phyloP scores from a whole-genome alignment of 2,797 vertebrate species.

The Tympanoctomys barrerae region DNA sequence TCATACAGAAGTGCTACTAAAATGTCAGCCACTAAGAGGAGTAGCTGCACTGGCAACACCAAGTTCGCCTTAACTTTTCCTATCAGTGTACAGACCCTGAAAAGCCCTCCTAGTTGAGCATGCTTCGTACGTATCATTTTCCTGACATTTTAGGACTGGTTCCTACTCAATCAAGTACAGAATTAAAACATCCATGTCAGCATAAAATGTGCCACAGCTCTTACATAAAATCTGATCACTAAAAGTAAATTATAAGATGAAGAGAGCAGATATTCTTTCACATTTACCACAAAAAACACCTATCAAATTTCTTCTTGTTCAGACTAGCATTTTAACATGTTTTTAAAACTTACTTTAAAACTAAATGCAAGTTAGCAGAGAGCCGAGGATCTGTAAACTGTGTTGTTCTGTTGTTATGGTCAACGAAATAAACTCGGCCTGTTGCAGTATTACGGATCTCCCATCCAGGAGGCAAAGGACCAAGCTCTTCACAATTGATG shows the following conservation, averaged over 20 bases:
- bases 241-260: constrained; percentile 47
- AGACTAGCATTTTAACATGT: not conserved
- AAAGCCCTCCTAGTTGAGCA: not conserved
- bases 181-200: constrained; percentile 37
- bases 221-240: constrained; percentile 52
- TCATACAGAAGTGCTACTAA: not conserved
- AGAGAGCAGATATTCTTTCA: constrained; percentile 38
- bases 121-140: not conserved
- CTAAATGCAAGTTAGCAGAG: constrained; percentile 96
- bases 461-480: constrained; percentile 97
- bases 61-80: not conserved
- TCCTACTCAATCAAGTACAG: constrained; percentile 49
- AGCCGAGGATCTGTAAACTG: constrained; percentile 98
- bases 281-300: constrained; percentile 57
- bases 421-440: constrained; percentile 97
- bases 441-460: constrained; percentile 98
- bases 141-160: not conserved
- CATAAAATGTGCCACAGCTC: constrained; percentile 23
- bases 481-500: constrained; percentile 98
- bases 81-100: not conserved
- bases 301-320: constrained; percentile 55
- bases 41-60: not conserved
- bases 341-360: constrained; percentile 94
- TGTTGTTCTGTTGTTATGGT: constrained; percentile 99
- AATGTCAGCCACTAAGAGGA: not conserved